Conservation (phyloP, 2,888 invertebrate species). For the Mantis religiosa region DNA sequence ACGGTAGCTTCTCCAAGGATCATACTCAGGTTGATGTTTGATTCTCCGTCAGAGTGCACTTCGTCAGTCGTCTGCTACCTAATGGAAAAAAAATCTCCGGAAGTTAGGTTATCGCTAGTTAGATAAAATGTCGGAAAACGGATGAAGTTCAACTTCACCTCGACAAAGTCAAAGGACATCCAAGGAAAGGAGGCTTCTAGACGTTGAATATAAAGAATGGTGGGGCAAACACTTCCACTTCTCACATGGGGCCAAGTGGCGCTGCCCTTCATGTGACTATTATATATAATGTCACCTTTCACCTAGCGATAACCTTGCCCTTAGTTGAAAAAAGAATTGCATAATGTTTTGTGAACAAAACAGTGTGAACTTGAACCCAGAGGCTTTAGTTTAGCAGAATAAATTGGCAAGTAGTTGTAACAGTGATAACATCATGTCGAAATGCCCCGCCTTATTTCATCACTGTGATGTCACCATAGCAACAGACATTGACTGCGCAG, state of each 20-base stretch:
- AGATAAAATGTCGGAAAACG: no score
- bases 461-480: not conserved
- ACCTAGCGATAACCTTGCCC: not conserved
- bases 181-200: no score
- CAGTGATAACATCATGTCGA: not conserved
- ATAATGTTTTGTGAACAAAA: not conserved
- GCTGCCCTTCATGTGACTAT: not conserved
- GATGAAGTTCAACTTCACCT: no score
- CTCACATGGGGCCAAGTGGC: not conserved
- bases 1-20: no score
- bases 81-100: no score
- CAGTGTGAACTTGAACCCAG: not conserved
- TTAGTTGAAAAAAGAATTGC: not conserved
- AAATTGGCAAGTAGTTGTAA: not conserved
- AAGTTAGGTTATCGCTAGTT: no score
- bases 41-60: no score
- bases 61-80: no score
- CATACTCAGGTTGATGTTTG: no score
- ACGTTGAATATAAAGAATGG: no score
- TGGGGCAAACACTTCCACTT: not conserved
- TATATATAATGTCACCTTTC: not conserved
- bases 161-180: no score
- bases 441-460: not conserved
- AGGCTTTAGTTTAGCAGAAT: not conserved
- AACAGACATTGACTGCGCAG: conserved; percentile 10